Conservation (phyloP, 2,797 vertebrate genomes). For the Acrossocheilus wenchowensis region DNA sequence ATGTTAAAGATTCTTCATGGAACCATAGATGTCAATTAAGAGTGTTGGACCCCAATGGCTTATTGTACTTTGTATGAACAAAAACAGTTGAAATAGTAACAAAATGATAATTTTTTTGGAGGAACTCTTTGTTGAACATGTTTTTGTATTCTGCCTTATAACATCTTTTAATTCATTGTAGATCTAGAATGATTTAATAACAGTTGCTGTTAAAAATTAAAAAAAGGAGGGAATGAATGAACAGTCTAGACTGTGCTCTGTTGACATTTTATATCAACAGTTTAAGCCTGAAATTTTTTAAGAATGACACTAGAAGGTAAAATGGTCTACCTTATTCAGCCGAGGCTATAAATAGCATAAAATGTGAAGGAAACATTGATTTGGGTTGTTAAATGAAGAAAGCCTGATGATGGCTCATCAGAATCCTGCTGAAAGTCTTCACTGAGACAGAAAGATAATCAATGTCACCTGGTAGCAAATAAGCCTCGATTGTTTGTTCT, state of each 20-base stretch:
- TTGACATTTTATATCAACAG: slow-evolving; percentile 19
- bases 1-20: not conserved
- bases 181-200: not conserved
- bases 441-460: slow-evolving; percentile 33
- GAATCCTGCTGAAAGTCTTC: slow-evolving; percentile 9
- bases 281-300: slow-evolving; percentile 9
- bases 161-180: not conserved
- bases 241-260: not conserved
- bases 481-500: slow-evolving; percentile 13
- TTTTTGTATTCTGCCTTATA: too few species aligned
- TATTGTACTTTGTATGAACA: not conserved
- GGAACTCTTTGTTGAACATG: not conserved
- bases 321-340: not conserved
- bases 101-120: too few species aligned
- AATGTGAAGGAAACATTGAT: slow-evolving; percentile 10
- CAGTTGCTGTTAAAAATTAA: not conserved
- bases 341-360: not conserved
- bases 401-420: slow-evolving; percentile 10
- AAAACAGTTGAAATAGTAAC: not conserved
- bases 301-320: not conserved
- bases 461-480: slow-evolving; percentile 20
- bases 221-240: not conserved
- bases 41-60: not conserved
- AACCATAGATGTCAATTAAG: too few species aligned
- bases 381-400: slow-evolving; percentile 21